phyloP scores from a whole-genome alignment of 1,140 invertebrate species.

The Sinella curviseta region DNA sequence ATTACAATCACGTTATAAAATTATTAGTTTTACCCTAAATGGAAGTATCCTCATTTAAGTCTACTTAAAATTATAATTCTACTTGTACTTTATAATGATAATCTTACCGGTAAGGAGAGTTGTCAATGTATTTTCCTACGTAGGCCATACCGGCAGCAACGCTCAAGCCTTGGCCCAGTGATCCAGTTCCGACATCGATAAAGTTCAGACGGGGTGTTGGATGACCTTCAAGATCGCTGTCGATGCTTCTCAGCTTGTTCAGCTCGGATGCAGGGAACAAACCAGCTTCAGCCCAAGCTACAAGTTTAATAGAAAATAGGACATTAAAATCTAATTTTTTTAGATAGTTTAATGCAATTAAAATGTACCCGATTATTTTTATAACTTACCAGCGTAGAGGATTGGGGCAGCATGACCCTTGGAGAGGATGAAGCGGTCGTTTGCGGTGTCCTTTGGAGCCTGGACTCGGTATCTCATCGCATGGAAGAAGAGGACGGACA shows the following conservation, averaged over 20 bases:
- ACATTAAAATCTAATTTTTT: background rate
- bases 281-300: slow-evolving; percentile 93
- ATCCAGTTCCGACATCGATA: slow-evolving; percentile 97
- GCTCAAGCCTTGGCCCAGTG: slow-evolving; percentile 93
- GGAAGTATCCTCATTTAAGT: no score
- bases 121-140: slow-evolving; percentile 95
- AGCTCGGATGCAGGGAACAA: slow-evolving; percentile 83
- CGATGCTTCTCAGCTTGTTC: slow-evolving; percentile 86
- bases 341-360: background rate
- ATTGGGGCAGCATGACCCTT: slow-evolving; percentile 99
- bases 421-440: slow-evolving; percentile 94
- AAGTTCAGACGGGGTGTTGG: slow-evolving; percentile 96
- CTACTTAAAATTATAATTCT: no score
- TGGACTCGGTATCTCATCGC: slow-evolving; percentile 91
- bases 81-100: no score
- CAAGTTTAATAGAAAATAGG: slow-evolving; percentile 25
- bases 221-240: slow-evolving; percentile 95
- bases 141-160: slow-evolving; percentile 98
- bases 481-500: slow-evolving; percentile 97
- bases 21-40: no score
- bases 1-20: no score
- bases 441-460: slow-evolving; percentile 79
- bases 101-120: slow-evolving; percentile 77
- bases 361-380: background rate
- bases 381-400: slow-evolving; percentile 77